Conservation (phyloP, 2,888 invertebrate genomes). For the Shargacucullia verbasci region DNA sequence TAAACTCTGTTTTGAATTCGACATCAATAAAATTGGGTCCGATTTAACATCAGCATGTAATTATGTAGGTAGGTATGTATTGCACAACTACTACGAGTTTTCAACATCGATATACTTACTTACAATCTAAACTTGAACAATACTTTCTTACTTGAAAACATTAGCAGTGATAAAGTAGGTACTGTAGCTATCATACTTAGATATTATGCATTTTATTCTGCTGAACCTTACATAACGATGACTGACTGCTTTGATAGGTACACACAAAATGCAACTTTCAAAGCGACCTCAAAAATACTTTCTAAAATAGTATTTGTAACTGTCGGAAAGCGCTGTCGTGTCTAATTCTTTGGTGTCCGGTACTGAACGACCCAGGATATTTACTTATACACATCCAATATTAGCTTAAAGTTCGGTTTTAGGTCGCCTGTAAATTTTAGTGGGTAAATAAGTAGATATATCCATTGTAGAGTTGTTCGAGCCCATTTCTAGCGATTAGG, state of each 20-base stretch:
- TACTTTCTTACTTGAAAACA: neutral
- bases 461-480: neutral
- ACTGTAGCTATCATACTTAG: too few relatives aligned
- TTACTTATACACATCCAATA: constrained; percentile 24
- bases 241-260: too few relatives aligned
- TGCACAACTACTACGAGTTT: constrained; percentile 38
- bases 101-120: constrained; percentile 29
- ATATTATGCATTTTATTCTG: too few relatives aligned
- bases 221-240: too few relatives aligned
- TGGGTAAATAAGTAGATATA: neutral
- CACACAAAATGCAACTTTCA: too few relatives aligned
- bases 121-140: constrained; percentile 8
- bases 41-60: too few relatives aligned
- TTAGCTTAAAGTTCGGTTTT: constrained; percentile 18
- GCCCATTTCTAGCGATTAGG: constrained; percentile 40
- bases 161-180: neutral
- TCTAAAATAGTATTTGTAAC: too few relatives aligned
- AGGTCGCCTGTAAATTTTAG: constrained; percentile 8
- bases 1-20: constrained; percentile 45
- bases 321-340: too few relatives aligned
- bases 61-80: constrained; percentile 12
- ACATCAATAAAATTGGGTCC: constrained; percentile 26
- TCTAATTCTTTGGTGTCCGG: too few relatives aligned
- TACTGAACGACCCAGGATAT: constrained; percentile 20
- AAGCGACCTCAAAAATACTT: too few relatives aligned